Percentiles rank a stretch among this genome's conserved stretches.
phyloP scores from a whole-genome alignment of 2,797 vertebrate species.

The Aphelocoma californica region DNA sequence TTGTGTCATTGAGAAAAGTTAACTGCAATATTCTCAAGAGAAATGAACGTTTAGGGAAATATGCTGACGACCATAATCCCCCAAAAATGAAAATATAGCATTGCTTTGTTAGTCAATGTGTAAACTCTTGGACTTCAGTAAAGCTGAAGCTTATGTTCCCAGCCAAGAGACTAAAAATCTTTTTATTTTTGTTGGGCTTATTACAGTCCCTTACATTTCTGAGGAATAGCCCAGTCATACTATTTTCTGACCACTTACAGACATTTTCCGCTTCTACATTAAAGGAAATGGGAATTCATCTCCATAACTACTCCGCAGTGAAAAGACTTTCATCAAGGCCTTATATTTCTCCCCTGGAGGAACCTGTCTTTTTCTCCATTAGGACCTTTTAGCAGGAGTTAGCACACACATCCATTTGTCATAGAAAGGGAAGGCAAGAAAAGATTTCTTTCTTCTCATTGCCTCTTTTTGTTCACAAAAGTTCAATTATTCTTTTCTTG shows the following conservation, averaged over 20 bases:
- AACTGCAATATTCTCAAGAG: not conserved
- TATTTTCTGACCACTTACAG: not conserved
- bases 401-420: not conserved
- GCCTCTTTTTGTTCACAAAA: not conserved
- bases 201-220: not conserved
- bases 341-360: not conserved
- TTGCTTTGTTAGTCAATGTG: not conserved
- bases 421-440: not conserved
- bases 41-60: not conserved
- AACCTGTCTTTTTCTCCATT: not conserved
- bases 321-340: not conserved
- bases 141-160: not conserved
- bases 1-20: not conserved
- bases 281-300: not conserved
- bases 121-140: not conserved
- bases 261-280: not conserved
- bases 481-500: not conserved
- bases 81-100: not conserved
- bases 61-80: not conserved
- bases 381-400: not conserved
- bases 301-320: not conserved
- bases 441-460: not conserved
- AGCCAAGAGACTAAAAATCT: not conserved
- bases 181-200: not conserved
- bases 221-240: not conserved